Evolutionary conservation across 2,797 vertebrate species (phyloP).

Genomic region (Enteromius trimaculatus): DNA sequence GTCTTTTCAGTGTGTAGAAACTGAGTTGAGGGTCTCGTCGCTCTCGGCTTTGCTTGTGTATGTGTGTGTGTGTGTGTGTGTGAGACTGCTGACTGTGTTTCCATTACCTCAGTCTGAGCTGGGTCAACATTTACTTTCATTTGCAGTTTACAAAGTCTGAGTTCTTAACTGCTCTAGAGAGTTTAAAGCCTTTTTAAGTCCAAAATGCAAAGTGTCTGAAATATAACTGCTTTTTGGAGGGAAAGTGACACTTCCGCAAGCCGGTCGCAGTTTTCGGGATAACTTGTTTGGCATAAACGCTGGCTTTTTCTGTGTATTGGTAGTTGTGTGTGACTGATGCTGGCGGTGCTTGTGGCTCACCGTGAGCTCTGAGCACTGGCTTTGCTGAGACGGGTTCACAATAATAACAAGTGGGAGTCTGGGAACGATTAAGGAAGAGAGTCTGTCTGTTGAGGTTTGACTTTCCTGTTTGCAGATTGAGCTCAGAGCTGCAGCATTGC

Average conservation of each 20-base stretch:
- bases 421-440: conserved; percentile 87
- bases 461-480: conserved; percentile 92
- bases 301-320: not conserved
- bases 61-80: not conserved
- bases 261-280: not conserved
- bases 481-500: conserved; percentile 82
- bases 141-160: conserved; percentile 23
- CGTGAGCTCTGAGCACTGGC: conserved; percentile 76
- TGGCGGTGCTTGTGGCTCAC: conserved; percentile 64
- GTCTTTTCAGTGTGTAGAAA: conserved; percentile 32
- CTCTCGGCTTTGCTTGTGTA: conserved; percentile 24
- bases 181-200: not conserved
- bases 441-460: conserved; percentile 83
- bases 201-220: not conserved
- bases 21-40: conserved; percentile 27
- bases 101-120: conserved; percentile 68
- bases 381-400: conserved; percentile 76
- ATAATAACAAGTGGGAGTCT: conserved; percentile 86
- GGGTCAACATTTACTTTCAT: conserved; percentile 52
- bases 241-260: conserved; percentile 7
- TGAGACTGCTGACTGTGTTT: conserved; percentile 61
- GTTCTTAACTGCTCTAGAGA: not conserved
- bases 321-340: conserved; percentile 50
- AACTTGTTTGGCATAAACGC: not conserved
- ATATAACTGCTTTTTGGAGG: not conserved